Percentiles rank a stretch among this genome's conserved stretches.
phyloP scores from a whole-genome alignment of 2,797 vertebrate species.

The Alfaro cultratus region DNA sequence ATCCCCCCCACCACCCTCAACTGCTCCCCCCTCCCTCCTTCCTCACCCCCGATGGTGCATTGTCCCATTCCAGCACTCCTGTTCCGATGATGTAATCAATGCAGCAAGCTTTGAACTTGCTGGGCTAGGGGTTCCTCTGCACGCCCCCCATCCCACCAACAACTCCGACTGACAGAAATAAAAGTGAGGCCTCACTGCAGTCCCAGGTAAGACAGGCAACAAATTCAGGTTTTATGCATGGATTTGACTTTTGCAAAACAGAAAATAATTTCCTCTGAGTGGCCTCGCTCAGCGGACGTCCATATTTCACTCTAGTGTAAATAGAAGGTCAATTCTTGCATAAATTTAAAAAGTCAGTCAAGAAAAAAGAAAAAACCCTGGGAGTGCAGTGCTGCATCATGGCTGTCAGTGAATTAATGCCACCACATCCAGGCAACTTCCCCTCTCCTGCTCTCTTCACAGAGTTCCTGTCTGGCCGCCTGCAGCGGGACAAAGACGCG shows the following conservation, averaged over 20 bases:
- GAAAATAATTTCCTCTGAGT: slow-evolving; percentile 34
- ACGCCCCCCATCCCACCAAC: slow-evolving; percentile 9
- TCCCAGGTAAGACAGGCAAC: slow-evolving; percentile 41
- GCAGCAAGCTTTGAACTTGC: slow-evolving; percentile 87
- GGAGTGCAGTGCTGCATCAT: slow-evolving; percentile 57
- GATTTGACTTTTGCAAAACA: slow-evolving; percentile 35
- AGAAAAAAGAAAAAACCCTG: slow-evolving; percentile 1
- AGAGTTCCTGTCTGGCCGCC: slow-evolving; percentile 23
- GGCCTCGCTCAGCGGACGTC: not conserved
- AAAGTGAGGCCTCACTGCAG: slow-evolving; percentile 52
- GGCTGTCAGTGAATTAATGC: slow-evolving; percentile 57
- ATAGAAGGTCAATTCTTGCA: slow-evolving; percentile 28
- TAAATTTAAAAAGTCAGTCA: slow-evolving; percentile 43
- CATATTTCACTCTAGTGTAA: slow-evolving; percentile 41
- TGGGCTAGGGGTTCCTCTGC: slow-evolving; percentile 70
- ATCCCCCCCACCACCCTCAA: slow-evolving; percentile 23
- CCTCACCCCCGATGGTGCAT: slow-evolving; percentile 77
- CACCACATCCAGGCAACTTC: slow-evolving; percentile 43
- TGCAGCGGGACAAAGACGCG: slow-evolving; percentile 26
- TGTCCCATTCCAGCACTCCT: slow-evolving; percentile 81
- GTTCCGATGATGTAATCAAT: slow-evolving; percentile 87
- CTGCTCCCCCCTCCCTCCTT: slow-evolving; percentile 10
- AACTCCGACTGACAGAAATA: slow-evolving; percentile 44
- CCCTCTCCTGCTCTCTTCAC: slow-evolving; percentile 35
- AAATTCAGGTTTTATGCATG: slow-evolving; percentile 30